Evolutionary conservation across 2,797 vertebrate species (phyloP).

Genomic region (Sebastes umbrosus): DNA sequence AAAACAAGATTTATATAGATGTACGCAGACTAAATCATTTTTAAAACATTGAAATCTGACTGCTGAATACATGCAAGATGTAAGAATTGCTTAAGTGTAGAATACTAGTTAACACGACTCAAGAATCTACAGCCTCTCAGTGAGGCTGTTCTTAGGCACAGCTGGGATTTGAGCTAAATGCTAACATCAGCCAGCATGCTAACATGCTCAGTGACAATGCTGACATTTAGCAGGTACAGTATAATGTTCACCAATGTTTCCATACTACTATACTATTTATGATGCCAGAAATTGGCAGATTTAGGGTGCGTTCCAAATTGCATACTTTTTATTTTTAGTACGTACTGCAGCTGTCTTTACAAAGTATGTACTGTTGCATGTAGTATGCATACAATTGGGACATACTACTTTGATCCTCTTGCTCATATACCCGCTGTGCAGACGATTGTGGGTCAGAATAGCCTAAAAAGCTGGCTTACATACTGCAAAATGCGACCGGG

Average conservation of each 20-base stretch:
- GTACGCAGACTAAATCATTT: background rate
- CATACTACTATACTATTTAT: no score
- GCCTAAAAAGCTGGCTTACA: no score
- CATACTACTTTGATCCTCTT: no score
- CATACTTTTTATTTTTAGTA: no score
- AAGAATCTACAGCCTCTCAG: background rate
- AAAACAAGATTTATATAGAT: background rate
- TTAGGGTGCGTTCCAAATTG: no score
- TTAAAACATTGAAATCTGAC: background rate
- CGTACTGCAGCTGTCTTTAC: no score
- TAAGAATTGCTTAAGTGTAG: background rate
- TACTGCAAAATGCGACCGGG: no score
- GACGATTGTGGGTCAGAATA: no score
- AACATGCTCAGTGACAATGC: background rate
- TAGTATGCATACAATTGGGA: no score
- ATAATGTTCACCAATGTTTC: background rate
- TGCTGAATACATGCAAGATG: background rate
- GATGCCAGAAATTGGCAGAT: background rate
- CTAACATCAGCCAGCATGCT: background rate
- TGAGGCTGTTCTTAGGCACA: background rate
- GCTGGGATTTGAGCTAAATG: background rate
- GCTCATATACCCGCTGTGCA: no score
- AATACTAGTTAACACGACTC: rapidly evolving
- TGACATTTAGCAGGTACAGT: background rate
- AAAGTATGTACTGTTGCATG: no score